Evolutionary conservation across 2,888 invertebrate genomes (phyloP).

Genomic region (Eutolmus rufibarbis): DNA sequence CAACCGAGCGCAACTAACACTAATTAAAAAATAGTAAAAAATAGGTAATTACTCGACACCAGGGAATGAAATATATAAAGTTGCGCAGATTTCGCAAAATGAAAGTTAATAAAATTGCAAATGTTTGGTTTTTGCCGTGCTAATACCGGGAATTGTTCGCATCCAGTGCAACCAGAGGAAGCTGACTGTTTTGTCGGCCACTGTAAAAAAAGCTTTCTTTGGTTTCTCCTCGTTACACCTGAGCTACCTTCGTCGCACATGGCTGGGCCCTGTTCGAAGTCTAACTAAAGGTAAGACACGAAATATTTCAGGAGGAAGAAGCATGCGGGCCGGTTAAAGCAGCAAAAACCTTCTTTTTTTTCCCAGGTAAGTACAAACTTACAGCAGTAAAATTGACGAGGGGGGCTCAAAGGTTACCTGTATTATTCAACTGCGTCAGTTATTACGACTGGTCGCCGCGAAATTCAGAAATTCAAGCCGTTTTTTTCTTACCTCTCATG

Average conservation of each 20-base stretch:
- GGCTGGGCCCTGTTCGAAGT: background rate
- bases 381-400: background rate
- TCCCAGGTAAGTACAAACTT: background rate
- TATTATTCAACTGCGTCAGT: background rate
- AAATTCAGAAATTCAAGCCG: background rate
- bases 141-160: background rate
- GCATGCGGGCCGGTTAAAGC: background rate
- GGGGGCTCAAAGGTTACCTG: background rate
- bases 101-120: background rate
- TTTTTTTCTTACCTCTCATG: background rate
- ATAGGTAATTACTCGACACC: background rate
- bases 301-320: background rate
- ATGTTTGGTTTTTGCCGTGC: background rate
- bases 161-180: background rate
- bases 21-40: background rate
- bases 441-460: background rate
- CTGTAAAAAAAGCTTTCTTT: background rate
- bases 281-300: background rate
- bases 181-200: background rate
- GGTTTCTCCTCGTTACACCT: slow-evolving; percentile 11
- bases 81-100: background rate
- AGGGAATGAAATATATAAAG: background rate
- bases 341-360: background rate
- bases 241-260: background rate
- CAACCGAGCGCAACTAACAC: background rate